These are phyloP conservation scores for Scaptomyza hsui DNA, from an alignment of 1,140 invertebrate genomes.

Conservation along the genomic window DNA sequence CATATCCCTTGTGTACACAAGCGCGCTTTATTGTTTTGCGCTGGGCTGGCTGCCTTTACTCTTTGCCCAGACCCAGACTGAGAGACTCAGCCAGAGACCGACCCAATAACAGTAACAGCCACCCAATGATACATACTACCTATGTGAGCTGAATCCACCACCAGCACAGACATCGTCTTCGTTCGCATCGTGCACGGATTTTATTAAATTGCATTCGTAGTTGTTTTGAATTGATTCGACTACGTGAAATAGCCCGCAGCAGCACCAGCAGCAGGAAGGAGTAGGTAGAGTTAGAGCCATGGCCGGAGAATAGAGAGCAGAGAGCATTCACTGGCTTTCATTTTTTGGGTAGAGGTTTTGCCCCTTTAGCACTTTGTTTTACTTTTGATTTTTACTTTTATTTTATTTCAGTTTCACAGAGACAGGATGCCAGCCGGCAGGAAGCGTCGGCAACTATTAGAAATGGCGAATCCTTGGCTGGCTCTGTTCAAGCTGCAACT, in stretches of 20 bases:
- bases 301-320: background rate
- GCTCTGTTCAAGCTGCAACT: constrained; percentile 16
- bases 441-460: constrained; percentile 72
- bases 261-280: constrained; percentile 22
- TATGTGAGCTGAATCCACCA: constrained; percentile 40
- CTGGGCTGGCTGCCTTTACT: constrained; percentile 70
- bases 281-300: constrained; percentile 2
- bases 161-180: constrained; percentile 53
- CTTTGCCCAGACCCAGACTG: constrained; percentile 43
- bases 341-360: constrained; percentile 26
- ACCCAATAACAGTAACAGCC: constrained; percentile 9
- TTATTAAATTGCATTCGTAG: constrained; percentile 84
- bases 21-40: constrained; percentile 82
- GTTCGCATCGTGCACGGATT: constrained; percentile 76
- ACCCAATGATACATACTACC: constrained; percentile 38
- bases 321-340: constrained; percentile 36
- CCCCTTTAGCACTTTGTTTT: constrained; percentile 64
- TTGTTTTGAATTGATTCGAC: constrained; percentile 83
- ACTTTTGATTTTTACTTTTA: constrained; percentile 74
- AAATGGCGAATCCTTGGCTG: constrained; percentile 61
- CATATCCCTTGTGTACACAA: constrained; percentile 83
- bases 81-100: constrained; percentile 11
- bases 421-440: constrained; percentile 29
- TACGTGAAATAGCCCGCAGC: constrained; percentile 73
- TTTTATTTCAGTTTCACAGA: constrained; percentile 60